phyloP scores from a whole-genome alignment of 2,113 vertebrate species.

The Aepyceros melampus region DNA sequence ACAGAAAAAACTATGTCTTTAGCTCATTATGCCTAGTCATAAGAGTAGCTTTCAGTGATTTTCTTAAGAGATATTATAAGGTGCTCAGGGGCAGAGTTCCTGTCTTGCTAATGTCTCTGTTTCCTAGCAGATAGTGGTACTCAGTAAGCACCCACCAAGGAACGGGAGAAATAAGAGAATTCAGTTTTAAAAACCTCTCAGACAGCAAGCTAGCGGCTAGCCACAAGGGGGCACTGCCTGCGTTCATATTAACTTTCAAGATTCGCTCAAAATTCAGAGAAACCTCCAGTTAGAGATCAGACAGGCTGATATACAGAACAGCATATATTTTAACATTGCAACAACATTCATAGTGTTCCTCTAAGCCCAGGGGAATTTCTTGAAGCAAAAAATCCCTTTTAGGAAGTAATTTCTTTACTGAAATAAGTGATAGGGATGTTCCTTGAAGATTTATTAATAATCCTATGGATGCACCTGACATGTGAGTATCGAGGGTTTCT shows the following conservation, averaged over 20 bases:
- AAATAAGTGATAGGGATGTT: neutral
- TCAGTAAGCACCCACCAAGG: neutral
- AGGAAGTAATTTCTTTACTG: neutral
- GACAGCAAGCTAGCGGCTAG: neutral
- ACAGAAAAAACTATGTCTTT: neutral
- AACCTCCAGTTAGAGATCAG: neutral
- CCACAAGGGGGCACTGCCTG: neutral
- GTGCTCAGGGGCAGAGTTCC: neutral
- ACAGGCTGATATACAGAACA: neutral
- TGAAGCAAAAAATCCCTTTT: neutral
- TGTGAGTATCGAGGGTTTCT: conserved; percentile 9
- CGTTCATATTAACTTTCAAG: neutral
- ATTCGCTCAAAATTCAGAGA: neutral
- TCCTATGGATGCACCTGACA: neutral
- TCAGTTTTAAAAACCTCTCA: neutral
- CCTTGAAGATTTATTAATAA: neutral
- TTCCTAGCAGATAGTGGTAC: neutral
- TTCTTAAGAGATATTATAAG: neutral
- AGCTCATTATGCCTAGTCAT: neutral
- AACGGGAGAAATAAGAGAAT: neutral
- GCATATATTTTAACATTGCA: neutral
- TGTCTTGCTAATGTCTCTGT: neutral
- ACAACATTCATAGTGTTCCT: neutral
- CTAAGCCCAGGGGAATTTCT: neutral
- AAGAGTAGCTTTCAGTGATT: neutral